Base-by-base conservation (phyloP, 2,113 vertebrate species). In the Myiopsitta monachus region DNA sequence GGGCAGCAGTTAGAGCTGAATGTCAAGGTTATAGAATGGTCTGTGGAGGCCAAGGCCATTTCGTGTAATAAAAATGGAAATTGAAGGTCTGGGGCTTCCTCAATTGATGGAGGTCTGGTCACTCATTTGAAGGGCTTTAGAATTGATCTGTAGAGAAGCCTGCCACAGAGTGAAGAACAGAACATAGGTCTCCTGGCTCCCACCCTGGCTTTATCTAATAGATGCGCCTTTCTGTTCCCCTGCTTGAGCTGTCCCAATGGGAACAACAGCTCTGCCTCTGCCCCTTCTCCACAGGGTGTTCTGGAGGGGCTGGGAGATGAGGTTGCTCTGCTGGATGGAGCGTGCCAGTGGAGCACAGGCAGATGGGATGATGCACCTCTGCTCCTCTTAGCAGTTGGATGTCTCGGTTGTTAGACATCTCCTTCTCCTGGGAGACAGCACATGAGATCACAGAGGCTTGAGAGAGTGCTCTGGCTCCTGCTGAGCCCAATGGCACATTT, bases 301-400 rank as follows among this genome's bases (percentile, higher is more conserved):
- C 69, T 61, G 66, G 64, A 87, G 39, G 38, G 51, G 39, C 38
- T 57, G 43, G 61, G 80, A 49, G 28, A 26, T 30, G 72, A n/a
- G 39, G n/a, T 12, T 39, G 11, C 19, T 62, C 47, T 83, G 68
- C 69, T 67, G 70, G 54, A 2, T 7, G 3, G 0, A 21, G 43
- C 14, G n/a, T 33, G 51, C 27, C 7, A 68, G 57, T 5, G 1
- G 26, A 79, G 23, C 24, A n/a, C 33, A n/a, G 0, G 0, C 51
- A 67, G 67, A 47, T 7, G 4, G 57, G 49, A 21, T 41, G 47
- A 41, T 31, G 47, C 39, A 44, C n/a, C 44, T 67, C 66, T 70
- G 44, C 47, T 82, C 31, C 41, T 80, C 4, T 1, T 33, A 11
- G 73, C 12, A 19, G 23, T 11, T 19, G 28, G 17, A 14, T 39